Evolutionary conservation across 2,797 vertebrate species (phyloP), one percentile per base, ranked within the genome.

Genomic region (Gadopsis bispinosus): DNA sequence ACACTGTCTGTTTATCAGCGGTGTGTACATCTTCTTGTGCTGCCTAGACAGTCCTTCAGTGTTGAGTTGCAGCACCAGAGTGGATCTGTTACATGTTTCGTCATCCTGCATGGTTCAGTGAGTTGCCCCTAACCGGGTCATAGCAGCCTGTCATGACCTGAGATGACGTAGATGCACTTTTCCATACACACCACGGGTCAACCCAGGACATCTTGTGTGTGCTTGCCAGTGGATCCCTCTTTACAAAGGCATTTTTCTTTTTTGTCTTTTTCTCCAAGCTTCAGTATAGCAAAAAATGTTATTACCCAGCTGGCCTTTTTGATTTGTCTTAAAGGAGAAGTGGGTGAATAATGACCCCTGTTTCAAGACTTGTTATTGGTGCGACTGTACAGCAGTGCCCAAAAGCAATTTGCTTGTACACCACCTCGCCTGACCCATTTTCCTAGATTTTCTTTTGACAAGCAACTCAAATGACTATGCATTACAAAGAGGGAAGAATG

Each of bases 381-480:
- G 69, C 71, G 31, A 81, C 61, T 84, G 48, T 73, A 79, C 72
- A 69, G 83, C 80, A 79, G 68, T 71, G 69, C 73, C 78, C 73
- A 72, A 83, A 87, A 88, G 89, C 78, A 81, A 80, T 92, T 91
- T 90, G 70, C 80, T 79, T 83, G 54, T 71, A 78, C 83, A 84
- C 84, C 86, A 89, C 85, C 67, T 89, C 68, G 22, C 69, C 59
- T 95, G 93, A 92, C 90, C 91, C 75, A 94, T 88, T 94, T 95
- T 91, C 62, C 69, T 73, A 73, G 59, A 83, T 88, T 89, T 87
- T 92, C 83, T 90, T 92, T 84, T 73, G 88, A 77, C 79, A 70
- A 65, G 83, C 77, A 79, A 87, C 80, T 89, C 64, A 81, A 83
- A 90, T 78, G 83, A 84, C 83, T 72, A 55, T 83, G 80, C 75